Percentiles rank a stretch among this genome's conserved stretches.
Conservation (phyloP, 2,888 invertebrate species). For the Hartigia nigra region DNA sequence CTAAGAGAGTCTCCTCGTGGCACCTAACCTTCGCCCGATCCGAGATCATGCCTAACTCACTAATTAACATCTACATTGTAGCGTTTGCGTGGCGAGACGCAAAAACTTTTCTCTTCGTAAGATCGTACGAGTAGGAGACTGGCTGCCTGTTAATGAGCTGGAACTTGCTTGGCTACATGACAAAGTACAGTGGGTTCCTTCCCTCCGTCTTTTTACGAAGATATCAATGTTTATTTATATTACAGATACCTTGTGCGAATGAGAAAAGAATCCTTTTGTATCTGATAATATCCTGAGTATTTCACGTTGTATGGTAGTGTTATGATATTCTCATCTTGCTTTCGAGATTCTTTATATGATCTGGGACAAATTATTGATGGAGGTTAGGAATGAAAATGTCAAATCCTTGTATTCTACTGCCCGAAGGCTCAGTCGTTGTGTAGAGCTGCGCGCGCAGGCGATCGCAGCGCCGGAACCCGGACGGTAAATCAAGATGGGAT, state of each 20-base stretch:
- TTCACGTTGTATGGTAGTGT: conserved; percentile 1
- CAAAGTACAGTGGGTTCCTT: neutral
- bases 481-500: conserved; percentile 50
- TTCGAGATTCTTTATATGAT: neutral
- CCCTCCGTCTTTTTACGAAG: neutral
- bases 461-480: conserved; percentile 25
- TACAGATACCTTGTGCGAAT: neutral
- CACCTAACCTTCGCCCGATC: conserved; percentile 5
- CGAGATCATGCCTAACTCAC: conserved; percentile 16
- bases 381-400: neutral
- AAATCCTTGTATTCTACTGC: neutral
- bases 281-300: neutral
- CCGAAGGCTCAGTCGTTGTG: neutral
- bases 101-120: neutral
- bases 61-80: conserved; percentile 32
- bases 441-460: neutral
- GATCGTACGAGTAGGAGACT: neutral
- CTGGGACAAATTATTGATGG: neutral
- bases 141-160: neutral
- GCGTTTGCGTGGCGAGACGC: conserved; percentile 19
- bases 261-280: neutral
- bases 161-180: neutral
- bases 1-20: neutral
- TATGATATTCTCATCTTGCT: neutral
- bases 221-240: neutral